A percentile compares a stretch with the other conserved stretches of the same genome.
These are phyloP conservation scores for Leuciscus waleckii DNA, from an alignment of 2,797 vertebrate genomes.

Conservation along the genomic window DNA sequence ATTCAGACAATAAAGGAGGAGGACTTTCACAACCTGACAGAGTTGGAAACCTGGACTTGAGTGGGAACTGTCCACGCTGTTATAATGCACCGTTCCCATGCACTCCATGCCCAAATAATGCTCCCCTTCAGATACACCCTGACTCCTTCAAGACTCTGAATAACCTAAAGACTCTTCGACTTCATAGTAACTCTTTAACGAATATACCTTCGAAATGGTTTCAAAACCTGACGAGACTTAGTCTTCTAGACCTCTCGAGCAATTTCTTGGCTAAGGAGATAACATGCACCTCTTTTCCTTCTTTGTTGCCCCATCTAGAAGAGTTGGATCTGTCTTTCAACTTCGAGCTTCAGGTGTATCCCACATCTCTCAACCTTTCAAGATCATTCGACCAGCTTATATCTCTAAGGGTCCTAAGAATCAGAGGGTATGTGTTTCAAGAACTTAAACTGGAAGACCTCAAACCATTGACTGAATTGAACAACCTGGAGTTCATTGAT, in stretches of 20 bases:
- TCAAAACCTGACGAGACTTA: slow-evolving; percentile 73
- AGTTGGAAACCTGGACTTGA: slow-evolving; percentile 91
- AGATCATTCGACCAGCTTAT: slow-evolving; percentile 78
- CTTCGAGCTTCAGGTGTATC: slow-evolving; percentile 86
- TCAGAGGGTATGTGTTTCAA: slow-evolving; percentile 91
- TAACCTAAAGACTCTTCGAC: slow-evolving; percentile 82
- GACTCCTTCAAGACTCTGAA: slow-evolving; percentile 81
- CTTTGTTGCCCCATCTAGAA: slow-evolving; percentile 79
- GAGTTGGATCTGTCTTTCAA: slow-evolving; percentile 94
- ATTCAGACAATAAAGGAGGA: slow-evolving; percentile 78
- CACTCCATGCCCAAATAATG: slow-evolving; percentile 80
- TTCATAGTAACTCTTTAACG: slow-evolving; percentile 92
- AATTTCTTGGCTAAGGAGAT: slow-evolving; percentile 89
- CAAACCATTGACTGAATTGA: slow-evolving; percentile 75
- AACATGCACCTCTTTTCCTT: slow-evolving; percentile 80
- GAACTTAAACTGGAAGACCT: slow-evolving; percentile 78
- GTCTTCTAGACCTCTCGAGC: slow-evolving; percentile 89
- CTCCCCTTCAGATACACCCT: slow-evolving; percentile 77
- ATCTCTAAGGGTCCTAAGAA: slow-evolving; percentile 81
- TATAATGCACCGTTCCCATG: slow-evolving; percentile 92
- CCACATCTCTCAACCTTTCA: slow-evolving; percentile 79
- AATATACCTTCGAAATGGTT: slow-evolving; percentile 84
- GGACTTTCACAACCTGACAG: slow-evolving; percentile 83
- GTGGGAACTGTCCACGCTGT: slow-evolving; percentile 94
- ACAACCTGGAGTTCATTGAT: slow-evolving; percentile 86